Evolutionary conservation across 1,140 invertebrate species (phyloP), one percentile per base, ranked within the genome.

Genomic region (Stegodyphus mimosarum): DNA sequence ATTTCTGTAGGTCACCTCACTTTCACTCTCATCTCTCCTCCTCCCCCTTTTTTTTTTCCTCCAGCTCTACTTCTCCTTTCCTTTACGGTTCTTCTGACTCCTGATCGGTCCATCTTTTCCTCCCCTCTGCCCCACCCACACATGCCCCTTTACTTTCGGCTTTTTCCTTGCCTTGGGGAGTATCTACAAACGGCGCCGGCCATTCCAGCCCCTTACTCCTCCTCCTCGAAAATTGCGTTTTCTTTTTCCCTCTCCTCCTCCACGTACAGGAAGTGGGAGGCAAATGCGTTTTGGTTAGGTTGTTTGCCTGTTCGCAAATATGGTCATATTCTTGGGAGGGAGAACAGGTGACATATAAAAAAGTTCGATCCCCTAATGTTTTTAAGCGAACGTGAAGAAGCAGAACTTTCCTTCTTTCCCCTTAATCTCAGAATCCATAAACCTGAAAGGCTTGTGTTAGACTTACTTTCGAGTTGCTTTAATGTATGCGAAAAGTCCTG

Each of bases 181-280:
- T 84, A 76, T 76, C 72, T 84, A 69, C 81, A 84, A 76, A 84
- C 81, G 81, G 71, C 80, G 71, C 80, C 71, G 71, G 60, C 73
- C 81, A 84, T 84, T 75, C 76, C 53, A 49, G 64, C 13, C 1
- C 51, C 55, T 49, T 13, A 70, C 51, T 33, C 17, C 33, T 50
- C n/a, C 52, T 60, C 49, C 74, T 73, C 74, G 80, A 74, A 83
- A 83, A 83, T 74, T 83, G 80, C 73, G 80, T 83, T 83, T 74
- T 15, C 71, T 66, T 73, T 83, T 53, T 53, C 49, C 55, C 9
- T 5, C 15, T 60, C 15, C 55, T 15, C 55, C 5, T 33, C 33
- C 33, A 33, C 33, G 33, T 33, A 33, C 33, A 33, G 33, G 33
- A 33, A 33, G 33, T 33, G 33, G 33, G 33, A 33, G 33, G 33